These are phyloP conservation scores for Drosophila nr. medialis DNA, from an alignment of 2,888 invertebrate genomes.

Conservation along the genomic window DNA sequence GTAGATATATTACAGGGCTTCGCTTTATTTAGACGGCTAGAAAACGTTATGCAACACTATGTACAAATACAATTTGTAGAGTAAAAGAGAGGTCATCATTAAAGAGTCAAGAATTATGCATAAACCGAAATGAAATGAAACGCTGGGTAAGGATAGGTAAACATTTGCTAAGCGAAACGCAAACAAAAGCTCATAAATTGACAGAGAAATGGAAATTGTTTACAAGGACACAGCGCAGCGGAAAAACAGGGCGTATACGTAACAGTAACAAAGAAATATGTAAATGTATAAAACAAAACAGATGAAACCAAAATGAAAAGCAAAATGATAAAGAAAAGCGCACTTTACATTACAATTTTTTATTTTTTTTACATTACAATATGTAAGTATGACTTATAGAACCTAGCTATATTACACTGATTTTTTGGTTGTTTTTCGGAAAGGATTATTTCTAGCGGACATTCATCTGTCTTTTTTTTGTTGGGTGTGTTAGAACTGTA, in stretches of 20 bases:
- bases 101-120: constrained; percentile 69
- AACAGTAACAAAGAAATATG: constrained; percentile 33
- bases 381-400: constrained; percentile 57
- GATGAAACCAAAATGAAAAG: constrained; percentile 22
- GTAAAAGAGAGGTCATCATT: constrained; percentile 46
- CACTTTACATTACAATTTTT: constrained; percentile 67
- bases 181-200: constrained; percentile 77
- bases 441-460: constrained; percentile 35
- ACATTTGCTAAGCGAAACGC: constrained; percentile 77
- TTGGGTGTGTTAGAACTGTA: constrained; percentile 44
- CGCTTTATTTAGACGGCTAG: constrained; percentile 37
- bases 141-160: constrained; percentile 53
- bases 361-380: constrained; percentile 49
- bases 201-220: constrained; percentile 67
- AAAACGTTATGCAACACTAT: constrained; percentile 48
- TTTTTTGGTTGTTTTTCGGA: constrained; percentile 16
- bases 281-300: constrained; percentile 16
- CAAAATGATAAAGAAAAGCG: constrained; percentile 56
- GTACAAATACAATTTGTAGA: constrained; percentile 34
- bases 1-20: constrained; percentile 44
- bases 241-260: constrained; percentile 67
- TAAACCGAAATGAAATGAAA: constrained; percentile 47
- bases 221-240: constrained; percentile 61
- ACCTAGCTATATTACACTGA: constrained; percentile 67
- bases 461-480: constrained; percentile 9